Evolutionary conservation across 1,140 invertebrate species (phyloP), one percentile per base, ranked within the genome.

Genomic region (Homarus americanus): DNA sequence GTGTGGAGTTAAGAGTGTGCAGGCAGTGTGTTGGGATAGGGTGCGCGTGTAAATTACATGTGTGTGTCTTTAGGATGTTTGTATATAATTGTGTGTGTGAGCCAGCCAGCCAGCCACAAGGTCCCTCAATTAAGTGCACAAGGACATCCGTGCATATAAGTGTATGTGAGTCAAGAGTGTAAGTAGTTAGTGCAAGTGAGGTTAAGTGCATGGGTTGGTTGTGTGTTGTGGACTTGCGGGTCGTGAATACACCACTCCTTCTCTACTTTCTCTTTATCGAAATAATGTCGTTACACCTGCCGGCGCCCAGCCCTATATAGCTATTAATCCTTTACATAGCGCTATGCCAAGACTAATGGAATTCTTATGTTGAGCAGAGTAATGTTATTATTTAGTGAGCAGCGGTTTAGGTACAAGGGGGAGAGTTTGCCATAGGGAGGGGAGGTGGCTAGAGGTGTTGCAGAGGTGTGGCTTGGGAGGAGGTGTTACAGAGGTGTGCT

Each of bases 281-380:
- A 49, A 66, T 87, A 87, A 87, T 80, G 66, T 53, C 69, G 84
- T 90, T 90, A 90, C 82, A 41, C 84, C 58, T 83, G 80, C 80
- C 69, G 28, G 72, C 66, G 88, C 44, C 58, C 40, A 17, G 72
- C 78, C 88, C 63, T n/a, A 75, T 75, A 73, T 40, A 53, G 72
- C 88, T 90, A 90, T 90, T 90, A 90, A 90, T 90, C 80, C 88
- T 66, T 90, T 84, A 90, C 80, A 82, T 63, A 90, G 80, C 80
- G 88, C 82, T 90, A 90, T 76, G 88, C 78, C 73, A 83, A 44
- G 78, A 83, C 88, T 90, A 90, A 90, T 90, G 73, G 88, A 90
- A 90, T 90, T 90, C 88, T 90, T 90, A 90, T 80, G 88, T 90
- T 90, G 84, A 90, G 88, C 88, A 83, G 72, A 73, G 80, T 90